Evolutionary conservation across 2,888 invertebrate species (phyloP).

Genomic region (Aradus depressus): DNA sequence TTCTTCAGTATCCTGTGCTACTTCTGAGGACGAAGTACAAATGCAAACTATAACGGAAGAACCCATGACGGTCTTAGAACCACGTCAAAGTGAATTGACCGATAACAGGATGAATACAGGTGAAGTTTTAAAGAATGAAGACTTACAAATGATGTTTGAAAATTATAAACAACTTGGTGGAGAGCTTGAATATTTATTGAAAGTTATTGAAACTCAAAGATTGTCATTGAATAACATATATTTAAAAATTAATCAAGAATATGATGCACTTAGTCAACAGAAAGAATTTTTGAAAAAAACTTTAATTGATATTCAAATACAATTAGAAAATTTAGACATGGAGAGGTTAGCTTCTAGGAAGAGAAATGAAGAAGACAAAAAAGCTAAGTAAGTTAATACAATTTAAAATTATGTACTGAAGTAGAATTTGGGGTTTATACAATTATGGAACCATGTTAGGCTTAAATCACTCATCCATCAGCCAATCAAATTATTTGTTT

Average conservation of each 20-base stretch:
- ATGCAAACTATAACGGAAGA: too few relatives aligned
- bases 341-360: constrained; percentile 3
- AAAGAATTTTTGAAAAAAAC: constrained; percentile 12
- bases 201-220: constrained; percentile 7
- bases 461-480: too few relatives aligned
- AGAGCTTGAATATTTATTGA: constrained; percentile 3
- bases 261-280: constrained; percentile 8
- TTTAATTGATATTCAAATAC: constrained; percentile 13
- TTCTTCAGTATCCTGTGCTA: background rate
- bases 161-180: constrained; percentile 11
- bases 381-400: background rate
- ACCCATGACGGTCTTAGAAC: too few relatives aligned
- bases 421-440: background rate
- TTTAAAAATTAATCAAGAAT: constrained; percentile 6
- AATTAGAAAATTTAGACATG: constrained; percentile 11
- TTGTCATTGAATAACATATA: constrained; percentile 1
- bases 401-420: background rate
- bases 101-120: too few relatives aligned
- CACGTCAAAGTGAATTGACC: too few relatives aligned
- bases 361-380: constrained; percentile 9
- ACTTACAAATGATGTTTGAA: constrained; percentile 10
- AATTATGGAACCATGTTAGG: background rate
- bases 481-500: too few relatives aligned
- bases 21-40: background rate
- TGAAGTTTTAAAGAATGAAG: background rate